phyloP scores from a whole-genome alignment of 2,113 vertebrate species.

The Peucedramus taeniatus region DNA sequence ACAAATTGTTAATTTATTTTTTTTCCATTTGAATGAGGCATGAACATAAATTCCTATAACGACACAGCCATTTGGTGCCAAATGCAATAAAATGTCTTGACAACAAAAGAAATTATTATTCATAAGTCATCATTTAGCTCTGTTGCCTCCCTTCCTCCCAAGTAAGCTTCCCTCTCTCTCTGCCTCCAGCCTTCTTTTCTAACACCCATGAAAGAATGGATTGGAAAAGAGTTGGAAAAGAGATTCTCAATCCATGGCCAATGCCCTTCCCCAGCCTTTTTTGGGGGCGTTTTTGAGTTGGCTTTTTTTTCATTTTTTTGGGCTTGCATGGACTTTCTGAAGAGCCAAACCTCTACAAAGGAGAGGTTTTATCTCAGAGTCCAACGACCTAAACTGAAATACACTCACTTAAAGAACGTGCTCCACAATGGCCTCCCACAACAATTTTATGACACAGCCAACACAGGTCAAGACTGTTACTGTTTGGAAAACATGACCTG shows the following conservation, averaged over 20 bases:
- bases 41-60: neutral
- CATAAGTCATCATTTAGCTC: neutral
- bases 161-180: neutral
- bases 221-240: neutral
- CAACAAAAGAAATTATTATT: neutral
- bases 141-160: neutral
- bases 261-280: neutral
- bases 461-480: neutral
- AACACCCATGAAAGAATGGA: neutral
- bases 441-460: neutral
- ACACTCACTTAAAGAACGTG: rapidly evolving
- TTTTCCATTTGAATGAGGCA: neutral
- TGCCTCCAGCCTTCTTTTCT: neutral
- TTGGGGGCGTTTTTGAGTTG: too few species aligned
- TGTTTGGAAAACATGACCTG: neutral
- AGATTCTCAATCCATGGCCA: neutral
- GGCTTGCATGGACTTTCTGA: neutral
- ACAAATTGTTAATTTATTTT: neutral
- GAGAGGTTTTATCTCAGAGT: neutral
- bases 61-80: neutral
- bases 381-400: neutral
- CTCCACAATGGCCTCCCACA: neutral
- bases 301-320: neutral
- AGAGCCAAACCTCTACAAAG: neutral
- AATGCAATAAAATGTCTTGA: constrained; percentile 1